Conservation (phyloP, 2,888 invertebrate genomes). For the Vannuccia rotundouncinata region DNA sequence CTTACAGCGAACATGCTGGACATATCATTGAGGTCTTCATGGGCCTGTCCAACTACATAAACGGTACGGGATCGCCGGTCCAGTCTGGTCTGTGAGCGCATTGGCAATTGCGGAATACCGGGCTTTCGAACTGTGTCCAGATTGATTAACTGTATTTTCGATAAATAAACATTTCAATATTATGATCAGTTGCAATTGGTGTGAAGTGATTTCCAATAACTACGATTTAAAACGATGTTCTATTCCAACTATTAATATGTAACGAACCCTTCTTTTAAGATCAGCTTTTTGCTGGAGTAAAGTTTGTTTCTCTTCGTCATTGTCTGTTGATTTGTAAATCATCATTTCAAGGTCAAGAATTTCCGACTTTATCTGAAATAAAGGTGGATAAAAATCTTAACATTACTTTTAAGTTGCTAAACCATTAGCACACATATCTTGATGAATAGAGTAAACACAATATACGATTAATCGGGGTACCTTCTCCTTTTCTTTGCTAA, state of each 20-base stretch:
- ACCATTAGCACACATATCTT: no score
- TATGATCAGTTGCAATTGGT: no score
- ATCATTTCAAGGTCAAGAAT: not conserved
- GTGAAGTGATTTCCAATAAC: no score
- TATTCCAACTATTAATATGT: no score
- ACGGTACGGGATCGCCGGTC: not conserved
- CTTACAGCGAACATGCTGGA: not conserved
- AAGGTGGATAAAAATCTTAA: not conserved
- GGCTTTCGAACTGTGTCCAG: not conserved
- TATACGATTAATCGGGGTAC: not conserved
- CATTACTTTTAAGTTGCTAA: no score
- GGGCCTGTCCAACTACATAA: not conserved
- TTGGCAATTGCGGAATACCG: not conserved
- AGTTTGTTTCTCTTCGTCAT: not conserved
- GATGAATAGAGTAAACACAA: not conserved
- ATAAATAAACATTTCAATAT: no score
- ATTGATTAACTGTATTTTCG: not conserved
- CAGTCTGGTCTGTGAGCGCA: not conserved
- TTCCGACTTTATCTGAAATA: slow-evolving; percentile 6
- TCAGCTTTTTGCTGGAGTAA: not conserved
- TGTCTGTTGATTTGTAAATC: not conserved
- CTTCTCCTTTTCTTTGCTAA: not conserved
- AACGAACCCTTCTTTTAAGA: not conserved
- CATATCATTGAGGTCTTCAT: not conserved
- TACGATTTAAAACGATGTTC: no score